These are phyloP conservation scores for Callocephalon fimbriatum DNA, from an alignment of 2,113 vertebrate species.

Conservation along the genomic window DNA sequence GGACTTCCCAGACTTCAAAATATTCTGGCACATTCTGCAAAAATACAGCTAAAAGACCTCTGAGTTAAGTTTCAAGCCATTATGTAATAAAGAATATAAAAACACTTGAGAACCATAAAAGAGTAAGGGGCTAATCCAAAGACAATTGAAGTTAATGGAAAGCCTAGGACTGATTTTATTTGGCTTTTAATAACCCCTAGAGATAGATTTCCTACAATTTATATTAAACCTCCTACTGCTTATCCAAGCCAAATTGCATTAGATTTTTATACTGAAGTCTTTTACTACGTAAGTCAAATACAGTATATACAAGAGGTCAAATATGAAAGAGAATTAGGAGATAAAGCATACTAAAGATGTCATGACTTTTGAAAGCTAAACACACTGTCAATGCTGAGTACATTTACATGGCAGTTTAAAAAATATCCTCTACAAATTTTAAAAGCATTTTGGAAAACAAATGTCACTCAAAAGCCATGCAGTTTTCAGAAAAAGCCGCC, in stretches of 20 bases:
- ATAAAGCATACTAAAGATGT: not conserved
- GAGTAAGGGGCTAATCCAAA: not conserved
- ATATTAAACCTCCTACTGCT: not conserved
- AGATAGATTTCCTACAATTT: not conserved
- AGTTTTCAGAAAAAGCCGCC: not conserved
- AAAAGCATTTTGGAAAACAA: constrained; percentile 43
- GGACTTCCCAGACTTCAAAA: not conserved
- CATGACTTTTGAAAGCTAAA: constrained; percentile 55
- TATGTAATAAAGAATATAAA: not conserved
- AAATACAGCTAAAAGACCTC: not conserved
- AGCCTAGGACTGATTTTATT: not conserved
- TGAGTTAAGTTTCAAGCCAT: not conserved
- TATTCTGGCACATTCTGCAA: not conserved
- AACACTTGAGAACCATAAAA: not conserved
- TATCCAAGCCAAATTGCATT: not conserved
- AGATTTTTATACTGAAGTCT: not conserved
- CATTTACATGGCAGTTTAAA: not conserved
- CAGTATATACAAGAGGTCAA: not conserved
- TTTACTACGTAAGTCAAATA: constrained; percentile 5
- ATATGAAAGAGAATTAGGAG: constrained; percentile 33
- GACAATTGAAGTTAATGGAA: not conserved
- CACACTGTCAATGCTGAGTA: constrained; percentile 5
- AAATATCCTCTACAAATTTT: constrained; percentile 9
- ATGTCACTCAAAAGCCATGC: not conserved
- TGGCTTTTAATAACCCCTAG: not conserved